Conservation (phyloP, 2,888 invertebrate genomes). For the Spicauda simplicius region DNA sequence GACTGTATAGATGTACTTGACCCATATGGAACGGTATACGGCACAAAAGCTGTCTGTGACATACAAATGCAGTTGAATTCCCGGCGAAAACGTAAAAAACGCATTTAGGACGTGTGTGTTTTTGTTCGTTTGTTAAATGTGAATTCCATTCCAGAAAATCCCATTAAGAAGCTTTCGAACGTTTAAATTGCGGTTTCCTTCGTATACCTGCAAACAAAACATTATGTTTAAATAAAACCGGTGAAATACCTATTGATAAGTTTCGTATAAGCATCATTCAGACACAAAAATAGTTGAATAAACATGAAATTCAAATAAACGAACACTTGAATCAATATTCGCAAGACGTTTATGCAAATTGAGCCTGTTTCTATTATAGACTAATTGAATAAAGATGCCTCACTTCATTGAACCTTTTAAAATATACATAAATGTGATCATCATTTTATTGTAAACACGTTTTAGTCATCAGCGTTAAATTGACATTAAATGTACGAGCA, state of each 20-base stretch:
- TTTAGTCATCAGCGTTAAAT: neutral
- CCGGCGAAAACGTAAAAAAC: too few species aligned
- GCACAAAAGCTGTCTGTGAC: too few species aligned
- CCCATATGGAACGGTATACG: too few species aligned
- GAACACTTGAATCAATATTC: constrained; percentile 19
- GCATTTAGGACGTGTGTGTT: too few species aligned
- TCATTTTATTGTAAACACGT: neutral
- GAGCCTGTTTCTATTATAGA: constrained; percentile 12
- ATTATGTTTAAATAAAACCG: neutral
- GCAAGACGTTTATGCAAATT: constrained; percentile 11
- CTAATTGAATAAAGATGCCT: constrained; percentile 1
- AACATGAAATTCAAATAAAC: constrained; percentile 7
- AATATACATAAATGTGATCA: neutral
- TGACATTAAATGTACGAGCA: neutral
- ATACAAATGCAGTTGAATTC: too few species aligned
- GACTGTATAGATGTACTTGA: too few species aligned
- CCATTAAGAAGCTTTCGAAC: too few species aligned
- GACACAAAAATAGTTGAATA: constrained; percentile 2
- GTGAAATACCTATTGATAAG: neutral
- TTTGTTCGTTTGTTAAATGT: too few species aligned
- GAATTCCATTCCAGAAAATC: too few species aligned
- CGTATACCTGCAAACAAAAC: neutral
- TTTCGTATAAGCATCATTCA: neutral
- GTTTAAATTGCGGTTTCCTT: too few species aligned
- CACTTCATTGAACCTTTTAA: constrained; percentile 5